A percentile compares a stretch with the other conserved stretches of the same genome.
phyloP scores from a whole-genome alignment of 2,113 vertebrate species.

The Lota lota region DNA sequence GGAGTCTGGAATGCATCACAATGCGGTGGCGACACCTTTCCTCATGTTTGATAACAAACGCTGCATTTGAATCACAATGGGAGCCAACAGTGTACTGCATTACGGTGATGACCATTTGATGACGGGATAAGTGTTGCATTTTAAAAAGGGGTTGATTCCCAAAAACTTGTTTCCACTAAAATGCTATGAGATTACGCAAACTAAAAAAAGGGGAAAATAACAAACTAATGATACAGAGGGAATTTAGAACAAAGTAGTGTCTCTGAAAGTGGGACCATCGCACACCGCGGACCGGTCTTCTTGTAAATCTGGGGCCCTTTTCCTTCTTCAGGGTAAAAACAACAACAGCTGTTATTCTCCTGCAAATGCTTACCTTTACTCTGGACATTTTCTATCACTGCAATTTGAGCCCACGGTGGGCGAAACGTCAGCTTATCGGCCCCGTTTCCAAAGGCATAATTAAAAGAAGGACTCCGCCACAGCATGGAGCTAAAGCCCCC shows the following conservation, averaged over 20 bases:
- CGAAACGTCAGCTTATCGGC: conserved; percentile 23
- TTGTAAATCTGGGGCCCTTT: conserved; percentile 21
- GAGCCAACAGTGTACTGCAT: conserved; percentile 45
- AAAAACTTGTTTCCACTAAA: too few species aligned
- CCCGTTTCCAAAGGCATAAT: conserved; percentile 51
- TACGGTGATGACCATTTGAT: conserved; percentile 57
- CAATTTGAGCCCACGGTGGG: conserved; percentile 44
- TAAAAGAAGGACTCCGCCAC: conserved; percentile 25
- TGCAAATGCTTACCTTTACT: conserved; percentile 48
- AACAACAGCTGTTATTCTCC: conserved; percentile 51
- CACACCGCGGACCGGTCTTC: conserved; percentile 4
- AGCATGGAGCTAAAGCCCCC: conserved; percentile 32
- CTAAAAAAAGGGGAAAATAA: neutral
- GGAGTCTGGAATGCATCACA: conserved; percentile 63
- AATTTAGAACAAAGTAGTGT: conserved; percentile 17
- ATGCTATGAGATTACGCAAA: too few species aligned
- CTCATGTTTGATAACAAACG: conserved; percentile 61
- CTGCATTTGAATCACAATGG: conserved; percentile 67
- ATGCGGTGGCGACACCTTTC: conserved; percentile 58
- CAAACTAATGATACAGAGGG: conserved; percentile 1
- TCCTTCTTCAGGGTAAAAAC: conserved; percentile 43
- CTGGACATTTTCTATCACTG: conserved; percentile 49
- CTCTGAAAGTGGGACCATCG: too few species aligned
- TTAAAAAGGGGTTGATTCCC: conserved; percentile 7
- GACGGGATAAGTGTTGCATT: conserved; percentile 47